phyloP scores from a whole-genome alignment of 2,113 vertebrate species.

The Raja brachyura region DNA sequence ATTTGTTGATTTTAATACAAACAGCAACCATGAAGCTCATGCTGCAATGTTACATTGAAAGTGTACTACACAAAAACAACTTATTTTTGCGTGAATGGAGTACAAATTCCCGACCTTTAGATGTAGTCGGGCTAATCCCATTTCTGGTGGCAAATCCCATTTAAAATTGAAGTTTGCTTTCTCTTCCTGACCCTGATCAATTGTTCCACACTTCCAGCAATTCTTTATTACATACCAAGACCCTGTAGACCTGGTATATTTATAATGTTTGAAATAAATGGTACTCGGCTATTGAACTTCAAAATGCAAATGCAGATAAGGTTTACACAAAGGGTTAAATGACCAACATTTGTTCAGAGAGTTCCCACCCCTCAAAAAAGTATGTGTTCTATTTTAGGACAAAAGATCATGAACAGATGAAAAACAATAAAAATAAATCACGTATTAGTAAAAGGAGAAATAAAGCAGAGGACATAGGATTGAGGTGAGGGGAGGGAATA shows the following conservation, averaged over 20 bases:
- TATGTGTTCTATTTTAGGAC: not conserved
- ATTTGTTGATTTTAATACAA: not conserved
- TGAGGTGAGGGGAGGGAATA: too few species aligned
- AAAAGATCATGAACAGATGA: not conserved
- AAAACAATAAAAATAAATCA: not conserved
- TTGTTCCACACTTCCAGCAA: not conserved
- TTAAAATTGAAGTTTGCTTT: not conserved
- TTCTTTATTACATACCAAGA: not conserved
- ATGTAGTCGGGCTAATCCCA: not conserved
- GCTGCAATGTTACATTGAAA: not conserved
- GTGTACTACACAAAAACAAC: not conserved
- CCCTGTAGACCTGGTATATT: not conserved
- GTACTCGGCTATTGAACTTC: not conserved
- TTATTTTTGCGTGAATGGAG: not conserved
- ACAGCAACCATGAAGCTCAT: not conserved
- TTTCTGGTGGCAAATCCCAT: not conserved
- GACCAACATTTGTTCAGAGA: too few species aligned
- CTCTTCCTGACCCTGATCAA: not conserved
- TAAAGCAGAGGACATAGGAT: too few species aligned
- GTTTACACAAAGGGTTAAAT: not conserved
- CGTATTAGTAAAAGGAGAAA: too few species aligned
- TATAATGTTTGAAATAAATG: not conserved
- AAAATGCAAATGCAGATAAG: not conserved
- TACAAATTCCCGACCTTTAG: not conserved
- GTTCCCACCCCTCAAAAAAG: not conserved